A percentile compares a stretch with the other conserved stretches of the same genome.
Conservation (phyloP, 2,888 invertebrate species). For the Platycheirus albimanus region DNA sequence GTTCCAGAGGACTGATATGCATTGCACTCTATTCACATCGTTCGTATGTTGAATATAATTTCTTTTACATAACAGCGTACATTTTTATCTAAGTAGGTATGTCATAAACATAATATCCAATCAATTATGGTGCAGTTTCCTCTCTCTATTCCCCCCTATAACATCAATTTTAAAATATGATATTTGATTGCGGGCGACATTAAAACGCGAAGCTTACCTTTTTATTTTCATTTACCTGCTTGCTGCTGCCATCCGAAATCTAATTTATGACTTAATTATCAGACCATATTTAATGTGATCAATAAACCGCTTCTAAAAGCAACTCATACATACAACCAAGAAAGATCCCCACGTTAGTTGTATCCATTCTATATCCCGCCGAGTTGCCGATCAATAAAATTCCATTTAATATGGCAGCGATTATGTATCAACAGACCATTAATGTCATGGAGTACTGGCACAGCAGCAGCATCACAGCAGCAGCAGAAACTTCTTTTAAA, state of each 20-base stretch:
- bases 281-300: slow-evolving; percentile 82
- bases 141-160: slow-evolving; percentile 76
- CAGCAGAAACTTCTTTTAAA: slow-evolving; percentile 75
- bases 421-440: slow-evolving; percentile 83
- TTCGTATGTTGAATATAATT: too few relatives aligned
- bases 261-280: slow-evolving; percentile 83
- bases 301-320: slow-evolving; percentile 84
- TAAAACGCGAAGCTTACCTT: slow-evolving; percentile 27
- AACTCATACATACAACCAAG: too few relatives aligned
- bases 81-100: too few relatives aligned
- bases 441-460: slow-evolving; percentile 82
- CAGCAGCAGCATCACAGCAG: too few relatives aligned
- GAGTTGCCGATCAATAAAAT: slow-evolving; percentile 79
- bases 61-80: too few relatives aligned
- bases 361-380: slow-evolving; percentile 41
- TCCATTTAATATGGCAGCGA: slow-evolving; percentile 83
- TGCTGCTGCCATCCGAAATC: slow-evolving; percentile 75
- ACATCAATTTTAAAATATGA: slow-evolving; percentile 12
- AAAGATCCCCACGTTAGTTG: slow-evolving; percentile 73
- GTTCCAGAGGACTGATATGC: too few relatives aligned
- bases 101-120: too few relatives aligned
- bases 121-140: slow-evolving; percentile 75
- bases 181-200: slow-evolving; percentile 36
- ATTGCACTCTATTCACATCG: too few relatives aligned
- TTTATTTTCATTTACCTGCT: slow-evolving; percentile 37